phyloP scores from a whole-genome alignment of 92 coral and sea anemone genomes.

The Paramuricea clavata region DNA sequence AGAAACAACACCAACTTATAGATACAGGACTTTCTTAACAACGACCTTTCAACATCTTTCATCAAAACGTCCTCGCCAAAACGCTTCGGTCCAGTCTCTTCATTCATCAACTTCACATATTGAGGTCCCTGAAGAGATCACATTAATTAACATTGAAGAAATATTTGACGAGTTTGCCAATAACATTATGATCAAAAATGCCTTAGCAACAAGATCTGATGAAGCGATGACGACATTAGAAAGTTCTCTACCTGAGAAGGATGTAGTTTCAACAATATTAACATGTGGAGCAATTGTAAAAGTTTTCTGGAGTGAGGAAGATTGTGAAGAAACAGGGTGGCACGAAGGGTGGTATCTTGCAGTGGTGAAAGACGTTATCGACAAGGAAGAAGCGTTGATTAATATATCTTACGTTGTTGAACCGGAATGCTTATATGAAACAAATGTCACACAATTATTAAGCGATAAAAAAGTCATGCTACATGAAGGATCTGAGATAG shows the following conservation, averaged over 20 bases:
- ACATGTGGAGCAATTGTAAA: slow-evolving; percentile 40
- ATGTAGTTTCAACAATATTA: neutral
- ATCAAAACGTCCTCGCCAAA: slow-evolving; percentile 46
- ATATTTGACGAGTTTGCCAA: slow-evolving; percentile 17
- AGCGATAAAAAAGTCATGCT: slow-evolving; percentile 22
- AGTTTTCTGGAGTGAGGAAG: slow-evolving; percentile 47
- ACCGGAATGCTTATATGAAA: slow-evolving; percentile 35
- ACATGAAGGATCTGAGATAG: slow-evolving; percentile 16
- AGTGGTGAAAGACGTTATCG: slow-evolving; percentile 35
- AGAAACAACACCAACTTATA: slow-evolving; percentile 26
- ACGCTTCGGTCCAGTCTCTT: slow-evolving; percentile 37
- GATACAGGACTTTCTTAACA: slow-evolving; percentile 40
- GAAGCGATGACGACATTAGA: neutral
- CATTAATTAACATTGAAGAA: slow-evolving; percentile 8
- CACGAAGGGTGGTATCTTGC: too few species aligned
- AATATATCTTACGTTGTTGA: slow-evolving; percentile 48
- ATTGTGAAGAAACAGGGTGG: too few species aligned
- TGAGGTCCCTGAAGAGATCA: slow-evolving; percentile 24
- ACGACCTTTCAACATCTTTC: slow-evolving; percentile 40
- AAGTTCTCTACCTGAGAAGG: neutral
- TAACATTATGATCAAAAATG: neutral
- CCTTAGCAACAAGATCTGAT: neutral
- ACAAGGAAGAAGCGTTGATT: slow-evolving; percentile 16
- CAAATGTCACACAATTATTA: slow-evolving; percentile 27
- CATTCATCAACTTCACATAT: slow-evolving; percentile 32